Conservation (phyloP, 2,113 vertebrate genomes). For the Perca fluviatilis region DNA sequence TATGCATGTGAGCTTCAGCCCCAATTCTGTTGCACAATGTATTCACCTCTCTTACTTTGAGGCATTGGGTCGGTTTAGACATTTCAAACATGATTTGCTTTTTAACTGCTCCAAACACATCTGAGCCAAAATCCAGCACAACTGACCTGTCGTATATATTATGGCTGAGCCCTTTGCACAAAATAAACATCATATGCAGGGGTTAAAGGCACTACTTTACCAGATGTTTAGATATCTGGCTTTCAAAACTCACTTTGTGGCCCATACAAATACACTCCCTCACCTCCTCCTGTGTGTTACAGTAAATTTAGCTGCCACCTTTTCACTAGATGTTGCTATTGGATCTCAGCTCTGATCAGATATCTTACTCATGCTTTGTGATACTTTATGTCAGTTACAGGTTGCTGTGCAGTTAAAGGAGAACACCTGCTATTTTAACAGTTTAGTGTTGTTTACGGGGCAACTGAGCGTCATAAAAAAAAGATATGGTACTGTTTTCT, state of each 20-base stretch:
- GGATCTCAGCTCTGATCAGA: slow-evolving; percentile 12
- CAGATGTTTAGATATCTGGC: slow-evolving; percentile 39
- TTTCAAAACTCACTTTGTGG: slow-evolving; percentile 17
- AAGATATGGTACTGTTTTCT: slow-evolving; percentile 3
- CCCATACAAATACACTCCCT: slow-evolving; percentile 3
- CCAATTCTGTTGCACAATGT: not conserved
- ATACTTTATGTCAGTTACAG: slow-evolving; percentile 16
- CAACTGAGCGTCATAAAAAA: slow-evolving; percentile 22
- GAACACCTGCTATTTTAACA: slow-evolving; percentile 34
- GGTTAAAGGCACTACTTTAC: slow-evolving; percentile 17
- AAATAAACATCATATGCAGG: slow-evolving; percentile 17
- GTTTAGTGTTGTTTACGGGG: not conserved
- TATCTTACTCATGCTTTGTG: not conserved
- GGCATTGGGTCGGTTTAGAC: not conserved
- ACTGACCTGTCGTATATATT: slow-evolving; percentile 5
- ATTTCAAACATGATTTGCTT: slow-evolving; percentile 3
- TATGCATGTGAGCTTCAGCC: not conserved
- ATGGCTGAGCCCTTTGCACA: slow-evolving; percentile 15
- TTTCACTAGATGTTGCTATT: slow-evolving; percentile 7
- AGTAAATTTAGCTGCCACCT: slow-evolving; percentile 10
- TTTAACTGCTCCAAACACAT: slow-evolving; percentile 6
- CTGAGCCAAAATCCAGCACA: slow-evolving; percentile 1
- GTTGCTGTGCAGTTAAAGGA: slow-evolving; percentile 10
- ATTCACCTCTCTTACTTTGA: not conserved
- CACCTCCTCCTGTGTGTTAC: not conserved